These are phyloP conservation scores for Ametastegia equiseti DNA, from an alignment of 2,888 invertebrate species.

Conservation along the genomic window DNA sequence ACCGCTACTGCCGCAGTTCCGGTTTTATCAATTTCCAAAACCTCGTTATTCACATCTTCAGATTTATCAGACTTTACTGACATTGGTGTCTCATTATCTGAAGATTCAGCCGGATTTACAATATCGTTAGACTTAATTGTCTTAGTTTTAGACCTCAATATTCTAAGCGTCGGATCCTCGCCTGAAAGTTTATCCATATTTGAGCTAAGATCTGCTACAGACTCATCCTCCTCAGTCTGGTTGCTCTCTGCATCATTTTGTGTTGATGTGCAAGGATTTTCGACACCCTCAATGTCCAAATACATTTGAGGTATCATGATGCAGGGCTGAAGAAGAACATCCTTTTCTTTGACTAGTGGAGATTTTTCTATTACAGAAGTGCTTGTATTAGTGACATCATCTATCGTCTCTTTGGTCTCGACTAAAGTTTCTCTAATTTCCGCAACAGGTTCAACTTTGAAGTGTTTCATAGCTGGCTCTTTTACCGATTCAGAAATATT, in stretches of 20 bases:
- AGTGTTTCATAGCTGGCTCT: neutral
- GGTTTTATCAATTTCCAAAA: neutral
- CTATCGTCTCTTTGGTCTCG: neutral
- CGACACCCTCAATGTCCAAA: slow-evolving; percentile 6
- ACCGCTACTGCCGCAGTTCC: neutral
- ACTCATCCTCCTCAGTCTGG: neutral
- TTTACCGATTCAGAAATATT: neutral
- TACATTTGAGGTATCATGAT: slow-evolving; percentile 14
- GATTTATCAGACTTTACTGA: neutral
- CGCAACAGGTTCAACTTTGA: neutral
- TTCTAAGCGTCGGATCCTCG: neutral
- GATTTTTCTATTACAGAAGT: neutral
- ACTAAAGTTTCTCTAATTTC: neutral
- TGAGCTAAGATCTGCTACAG: neutral
- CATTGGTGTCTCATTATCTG: neutral
- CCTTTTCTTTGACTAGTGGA: neutral
- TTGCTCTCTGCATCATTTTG: neutral
- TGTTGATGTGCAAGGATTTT: neutral
- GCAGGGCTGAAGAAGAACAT: neutral
- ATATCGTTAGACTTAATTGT: neutral
- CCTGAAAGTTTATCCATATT: neutral
- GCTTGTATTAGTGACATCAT: neutral
- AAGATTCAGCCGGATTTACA: neutral
- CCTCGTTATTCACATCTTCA: neutral
- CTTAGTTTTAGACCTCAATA: slow-evolving; percentile 17